Conservation (phyloP, 2,888 invertebrate species). For the Sinelater perroti region DNA sequence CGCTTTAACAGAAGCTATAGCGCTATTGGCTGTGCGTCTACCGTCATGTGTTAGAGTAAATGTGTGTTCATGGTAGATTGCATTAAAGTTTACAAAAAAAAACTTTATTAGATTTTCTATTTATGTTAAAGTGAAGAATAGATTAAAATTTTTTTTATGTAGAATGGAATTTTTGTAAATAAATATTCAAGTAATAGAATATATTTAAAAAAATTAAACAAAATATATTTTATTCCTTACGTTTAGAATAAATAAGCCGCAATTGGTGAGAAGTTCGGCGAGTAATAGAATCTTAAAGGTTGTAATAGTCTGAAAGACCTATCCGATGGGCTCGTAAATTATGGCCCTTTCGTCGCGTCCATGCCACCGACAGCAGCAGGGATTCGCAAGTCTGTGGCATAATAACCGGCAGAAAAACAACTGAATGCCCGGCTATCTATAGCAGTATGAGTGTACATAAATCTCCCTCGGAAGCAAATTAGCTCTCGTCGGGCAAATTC, state of each 20-base stretch:
- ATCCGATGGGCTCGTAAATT: slow-evolving; percentile 35
- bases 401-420: slow-evolving; percentile 4
- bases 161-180: too few relatives aligned
- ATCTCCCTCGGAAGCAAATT: background rate
- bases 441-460: too few relatives aligned
- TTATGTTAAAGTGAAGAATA: too few relatives aligned
- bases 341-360: slow-evolving; percentile 29
- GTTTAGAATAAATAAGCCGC: slow-evolving; percentile 40
- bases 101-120: too few relatives aligned
- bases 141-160: too few relatives aligned
- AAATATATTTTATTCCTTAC: slow-evolving; percentile 43
- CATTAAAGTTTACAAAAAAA: too few relatives aligned
- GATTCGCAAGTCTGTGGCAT: slow-evolving; percentile 6
- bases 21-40: too few relatives aligned
- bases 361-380: slow-evolving; percentile 28
- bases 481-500: background rate
- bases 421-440: too few relatives aligned
- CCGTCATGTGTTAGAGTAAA: too few relatives aligned
- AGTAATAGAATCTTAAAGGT: slow-evolving; percentile 35
- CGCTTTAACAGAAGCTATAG: too few relatives aligned
- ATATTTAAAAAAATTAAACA: slow-evolving; percentile 37
- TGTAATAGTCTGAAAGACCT: slow-evolving; percentile 37
- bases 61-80: too few relatives aligned
- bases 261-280: slow-evolving; percentile 38
- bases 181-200: background rate